These are phyloP conservation scores for Thysanoteuthis rhombus DNA, from an alignment of 2,888 invertebrate genomes.

Conservation along the genomic window DNA sequence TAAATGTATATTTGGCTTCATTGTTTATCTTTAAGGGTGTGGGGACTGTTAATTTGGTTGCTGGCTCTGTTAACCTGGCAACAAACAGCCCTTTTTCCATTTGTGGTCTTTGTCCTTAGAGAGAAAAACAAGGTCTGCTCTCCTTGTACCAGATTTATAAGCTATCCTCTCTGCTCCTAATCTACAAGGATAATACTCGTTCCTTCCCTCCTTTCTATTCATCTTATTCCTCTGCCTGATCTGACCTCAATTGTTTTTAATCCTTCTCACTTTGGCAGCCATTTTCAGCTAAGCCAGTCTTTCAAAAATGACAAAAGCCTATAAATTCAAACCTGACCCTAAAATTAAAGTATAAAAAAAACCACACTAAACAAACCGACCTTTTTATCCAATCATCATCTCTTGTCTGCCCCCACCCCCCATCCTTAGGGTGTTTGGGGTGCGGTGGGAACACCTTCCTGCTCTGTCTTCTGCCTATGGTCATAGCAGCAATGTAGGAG, in stretches of 20 bases:
- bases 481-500: not conserved
- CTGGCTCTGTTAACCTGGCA: not conserved
- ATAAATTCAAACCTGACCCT: not conserved
- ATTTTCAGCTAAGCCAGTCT: not conserved
- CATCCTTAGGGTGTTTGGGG: too few relatives aligned
- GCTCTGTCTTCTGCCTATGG: not conserved
- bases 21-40: not conserved
- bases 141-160: not conserved
- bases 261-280: not conserved
- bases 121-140: not conserved
- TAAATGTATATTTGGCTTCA: not conserved
- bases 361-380: not conserved
- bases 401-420: not conserved
- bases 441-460: constrained; percentile 12
- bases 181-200: not conserved
- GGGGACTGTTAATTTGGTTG: not conserved
- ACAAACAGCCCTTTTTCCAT: not conserved
- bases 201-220: not conserved
- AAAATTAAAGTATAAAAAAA: not conserved
- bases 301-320: not conserved
- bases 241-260: not conserved
- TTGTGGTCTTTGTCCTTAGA: not conserved
- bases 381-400: not conserved
- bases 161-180: not conserved
- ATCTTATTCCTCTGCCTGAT: not conserved